Conservation (phyloP, 2,113 vertebrate species). For the Tringa solitaria region DNA sequence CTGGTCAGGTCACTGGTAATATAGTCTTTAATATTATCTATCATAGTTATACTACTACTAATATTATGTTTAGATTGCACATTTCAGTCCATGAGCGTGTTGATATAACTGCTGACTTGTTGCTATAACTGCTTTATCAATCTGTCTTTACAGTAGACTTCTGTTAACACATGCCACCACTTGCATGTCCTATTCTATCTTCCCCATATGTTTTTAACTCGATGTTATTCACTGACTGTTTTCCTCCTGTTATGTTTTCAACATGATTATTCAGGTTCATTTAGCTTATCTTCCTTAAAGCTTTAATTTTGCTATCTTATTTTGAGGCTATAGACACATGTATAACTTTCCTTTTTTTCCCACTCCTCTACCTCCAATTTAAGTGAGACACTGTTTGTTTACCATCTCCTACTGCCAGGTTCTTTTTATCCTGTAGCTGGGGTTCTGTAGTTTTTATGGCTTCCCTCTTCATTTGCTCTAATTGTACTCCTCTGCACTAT, state of each 20-base stretch:
- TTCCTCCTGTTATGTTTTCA: neutral
- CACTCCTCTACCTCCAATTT: neutral
- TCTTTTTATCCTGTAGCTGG: neutral
- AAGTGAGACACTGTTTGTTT: neutral
- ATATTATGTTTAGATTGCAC: neutral
- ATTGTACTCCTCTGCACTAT: neutral
- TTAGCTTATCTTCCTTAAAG: neutral
- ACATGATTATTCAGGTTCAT: neutral
- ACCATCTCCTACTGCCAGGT: neutral
- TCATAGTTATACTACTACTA: neutral
- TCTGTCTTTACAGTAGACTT: neutral
- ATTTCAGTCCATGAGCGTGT: neutral
- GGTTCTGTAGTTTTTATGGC: neutral
- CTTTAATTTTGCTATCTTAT: neutral
- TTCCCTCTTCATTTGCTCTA: neutral
- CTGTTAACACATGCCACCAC: neutral
- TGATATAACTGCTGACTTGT: neutral
- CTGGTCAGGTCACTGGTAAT: neutral
- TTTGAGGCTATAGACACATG: neutral
- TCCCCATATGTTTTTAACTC: neutral
- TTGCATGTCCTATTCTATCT: neutral
- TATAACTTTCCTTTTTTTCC: neutral
- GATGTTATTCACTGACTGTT: neutral
- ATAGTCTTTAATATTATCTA: neutral
- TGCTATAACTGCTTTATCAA: neutral